Conservation (phyloP, 2,113 vertebrate species). For the Benitochromis conjunctus region DNA sequence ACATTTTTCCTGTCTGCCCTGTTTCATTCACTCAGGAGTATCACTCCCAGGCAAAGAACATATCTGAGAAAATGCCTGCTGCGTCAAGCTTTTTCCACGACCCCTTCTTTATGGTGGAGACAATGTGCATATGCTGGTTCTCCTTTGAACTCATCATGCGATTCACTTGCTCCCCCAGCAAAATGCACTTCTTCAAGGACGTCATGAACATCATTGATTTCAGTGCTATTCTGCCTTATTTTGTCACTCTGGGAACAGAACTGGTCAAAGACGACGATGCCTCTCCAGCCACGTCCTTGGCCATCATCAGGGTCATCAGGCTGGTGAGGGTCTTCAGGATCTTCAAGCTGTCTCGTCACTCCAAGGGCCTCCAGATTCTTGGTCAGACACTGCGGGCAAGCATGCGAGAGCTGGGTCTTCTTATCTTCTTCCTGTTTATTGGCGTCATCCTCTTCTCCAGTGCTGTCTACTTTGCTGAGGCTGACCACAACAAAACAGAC, state of each 20-base stretch:
- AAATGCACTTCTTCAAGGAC: conserved; percentile 81
- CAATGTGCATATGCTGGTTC: conserved; percentile 88
- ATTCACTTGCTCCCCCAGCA: conserved; percentile 78
- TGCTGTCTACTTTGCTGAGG: conserved; percentile 87
- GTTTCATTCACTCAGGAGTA: conserved; percentile 33
- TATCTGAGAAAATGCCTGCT: conserved; percentile 43
- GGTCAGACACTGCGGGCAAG: conserved; percentile 86
- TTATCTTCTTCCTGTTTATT: conserved; percentile 86
- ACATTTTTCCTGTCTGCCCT: neutral
- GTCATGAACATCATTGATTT: conserved; percentile 91
- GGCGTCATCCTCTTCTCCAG: conserved; percentile 83
- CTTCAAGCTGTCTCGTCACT: conserved; percentile 85
- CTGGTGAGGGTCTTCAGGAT: conserved; percentile 86
- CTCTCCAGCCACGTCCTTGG: conserved; percentile 71
- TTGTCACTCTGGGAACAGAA: conserved; percentile 83
- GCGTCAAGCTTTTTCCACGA: conserved; percentile 64
- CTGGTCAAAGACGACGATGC: conserved; percentile 56
- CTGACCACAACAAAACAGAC: conserved; percentile 73
- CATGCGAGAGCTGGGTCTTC: conserved; percentile 85
- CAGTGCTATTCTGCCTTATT: conserved; percentile 84
- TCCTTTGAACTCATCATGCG: conserved; percentile 84
- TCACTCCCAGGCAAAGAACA: conserved; percentile 47
- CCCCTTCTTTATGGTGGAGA: conserved; percentile 87
- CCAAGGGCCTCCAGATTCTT: conserved; percentile 85
- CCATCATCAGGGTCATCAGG: conserved; percentile 84